These are phyloP conservation scores for Parazoanthus darwini DNA, from an alignment of 92 coral and sea anemone species.

Conservation along the genomic window DNA sequence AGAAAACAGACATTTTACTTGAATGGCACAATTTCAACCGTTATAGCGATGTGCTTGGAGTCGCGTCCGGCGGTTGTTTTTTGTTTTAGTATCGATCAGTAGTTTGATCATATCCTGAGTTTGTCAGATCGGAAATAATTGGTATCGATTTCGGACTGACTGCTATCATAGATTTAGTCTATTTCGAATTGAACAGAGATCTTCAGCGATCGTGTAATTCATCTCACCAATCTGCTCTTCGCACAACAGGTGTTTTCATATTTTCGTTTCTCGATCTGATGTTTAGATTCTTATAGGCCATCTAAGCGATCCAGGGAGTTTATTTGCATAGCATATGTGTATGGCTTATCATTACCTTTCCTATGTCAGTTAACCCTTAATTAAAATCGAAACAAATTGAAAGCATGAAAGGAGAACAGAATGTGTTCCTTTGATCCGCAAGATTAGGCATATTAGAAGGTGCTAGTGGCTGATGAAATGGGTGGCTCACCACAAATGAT, in stretches of 20 bases:
- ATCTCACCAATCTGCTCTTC: slow-evolving; percentile 12
- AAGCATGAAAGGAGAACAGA: slow-evolving; percentile 20
- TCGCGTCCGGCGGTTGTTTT: neutral
- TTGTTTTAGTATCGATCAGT: neutral
- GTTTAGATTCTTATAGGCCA: slow-evolving; percentile 55
- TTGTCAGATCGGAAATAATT: neutral
- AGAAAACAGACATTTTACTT: neutral
- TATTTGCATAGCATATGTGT: slow-evolving; percentile 63
- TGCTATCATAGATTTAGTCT: slow-evolving; percentile 12
- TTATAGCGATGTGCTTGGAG: neutral
- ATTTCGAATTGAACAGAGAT: slow-evolving; percentile 9
- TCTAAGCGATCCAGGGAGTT: slow-evolving; percentile 58
- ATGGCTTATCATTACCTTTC: slow-evolving; percentile 19
- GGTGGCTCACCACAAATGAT: slow-evolving; percentile 30
- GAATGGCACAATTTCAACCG: neutral
- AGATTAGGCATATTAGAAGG: slow-evolving; percentile 28
- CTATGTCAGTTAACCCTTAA: slow-evolving; percentile 3
- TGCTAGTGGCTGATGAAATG: neutral
- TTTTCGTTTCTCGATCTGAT: slow-evolving; percentile 43
- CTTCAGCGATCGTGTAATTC: slow-evolving; percentile 55
- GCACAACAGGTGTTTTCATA: slow-evolving; percentile 71
- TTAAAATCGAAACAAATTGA: slow-evolving; percentile 21
- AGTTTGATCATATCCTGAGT: neutral
- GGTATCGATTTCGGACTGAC: slow-evolving; percentile 19
- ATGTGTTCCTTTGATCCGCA: slow-evolving; percentile 12